Evolutionary conservation across 2,888 invertebrate genomes (phyloP).

Genomic region (Blomia tropicalis): DNA sequence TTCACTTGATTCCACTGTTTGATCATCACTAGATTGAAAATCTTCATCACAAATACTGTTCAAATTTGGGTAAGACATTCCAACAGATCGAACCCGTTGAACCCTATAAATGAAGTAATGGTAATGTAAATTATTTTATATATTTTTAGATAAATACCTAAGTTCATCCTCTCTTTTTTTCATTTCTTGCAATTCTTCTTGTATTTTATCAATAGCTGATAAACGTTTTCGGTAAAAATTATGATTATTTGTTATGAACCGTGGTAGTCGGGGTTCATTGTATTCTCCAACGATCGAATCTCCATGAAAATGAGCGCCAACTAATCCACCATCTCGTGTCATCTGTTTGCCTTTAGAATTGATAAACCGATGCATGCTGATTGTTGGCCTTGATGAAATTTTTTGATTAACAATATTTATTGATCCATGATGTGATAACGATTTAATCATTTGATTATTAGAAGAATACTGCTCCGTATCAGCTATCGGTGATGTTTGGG

Average conservation of each 20-base stretch:
- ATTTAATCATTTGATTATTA: neutral
- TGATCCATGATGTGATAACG: too few species aligned
- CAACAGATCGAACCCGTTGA: constrained; percentile 45
- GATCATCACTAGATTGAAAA: constrained; percentile 33
- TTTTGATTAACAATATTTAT: neutral
- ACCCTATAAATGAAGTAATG: constrained; percentile 33
- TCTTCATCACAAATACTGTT: constrained; percentile 42
- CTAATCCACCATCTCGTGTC: constrained; percentile 33
- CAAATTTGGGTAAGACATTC: constrained; percentile 48
- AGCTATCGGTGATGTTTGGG: neutral
- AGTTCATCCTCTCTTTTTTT: constrained; percentile 62
- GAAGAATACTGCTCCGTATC: neutral
- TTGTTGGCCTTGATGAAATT: constrained; percentile 6
- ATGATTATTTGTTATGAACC: constrained; percentile 1
- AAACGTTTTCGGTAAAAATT: constrained; percentile 35
- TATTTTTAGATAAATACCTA: constrained; percentile 39
- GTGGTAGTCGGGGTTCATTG: neutral
- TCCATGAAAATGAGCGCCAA: neutral
- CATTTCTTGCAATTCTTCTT: constrained; percentile 67
- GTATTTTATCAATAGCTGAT: constrained; percentile 73
- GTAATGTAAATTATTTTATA: neutral
- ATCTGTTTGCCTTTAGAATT: constrained; percentile 53
- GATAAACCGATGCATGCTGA: constrained; percentile 59
- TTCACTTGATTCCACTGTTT: constrained; percentile 17
- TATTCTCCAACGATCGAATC: neutral